These are phyloP conservation scores for Rhopalosiphum maidis DNA, from an alignment of 1,140 invertebrate genomes.

Conservation along the genomic window DNA sequence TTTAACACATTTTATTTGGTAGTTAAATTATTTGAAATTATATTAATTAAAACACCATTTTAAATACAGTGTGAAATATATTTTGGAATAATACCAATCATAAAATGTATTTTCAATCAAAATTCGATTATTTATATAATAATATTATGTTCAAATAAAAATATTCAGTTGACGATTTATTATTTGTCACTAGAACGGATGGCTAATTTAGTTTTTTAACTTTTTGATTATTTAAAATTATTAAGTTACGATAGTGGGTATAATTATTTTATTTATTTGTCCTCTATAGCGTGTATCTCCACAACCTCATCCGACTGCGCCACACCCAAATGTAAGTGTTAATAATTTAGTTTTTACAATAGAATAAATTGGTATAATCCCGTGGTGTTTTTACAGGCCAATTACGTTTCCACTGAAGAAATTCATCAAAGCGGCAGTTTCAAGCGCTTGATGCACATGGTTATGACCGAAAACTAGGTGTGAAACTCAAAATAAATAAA, in stretches of 20 bases:
- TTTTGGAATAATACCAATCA: not conserved
- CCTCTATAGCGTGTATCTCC: constrained; percentile 58
- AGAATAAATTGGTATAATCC: not conserved
- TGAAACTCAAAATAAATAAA: not conserved
- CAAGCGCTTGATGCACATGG: constrained; percentile 89
- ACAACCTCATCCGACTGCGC: constrained; percentile 59
- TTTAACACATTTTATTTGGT: not conserved
- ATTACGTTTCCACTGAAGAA: constrained; percentile 69
- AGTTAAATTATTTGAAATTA: not conserved
- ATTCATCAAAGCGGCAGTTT: constrained; percentile 91
- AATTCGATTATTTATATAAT: not conserved
- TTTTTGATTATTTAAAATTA: not conserved
- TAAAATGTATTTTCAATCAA: not conserved
- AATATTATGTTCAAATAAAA: not conserved
- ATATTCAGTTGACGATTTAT: not conserved
- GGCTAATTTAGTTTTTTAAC: not conserved
- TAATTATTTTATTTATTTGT: constrained; percentile 39
- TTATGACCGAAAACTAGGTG: constrained; percentile 71
- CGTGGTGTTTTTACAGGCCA: constrained; percentile 60
- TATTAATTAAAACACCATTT: not conserved
- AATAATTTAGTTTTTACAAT: not conserved
- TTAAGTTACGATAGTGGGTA: not conserved
- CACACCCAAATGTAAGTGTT: constrained; percentile 59
- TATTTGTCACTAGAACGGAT: not conserved
- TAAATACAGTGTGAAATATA: not conserved